Conservation (phyloP, 92 coral and sea anemone species). For the Palythoa caribaeorum region DNA sequence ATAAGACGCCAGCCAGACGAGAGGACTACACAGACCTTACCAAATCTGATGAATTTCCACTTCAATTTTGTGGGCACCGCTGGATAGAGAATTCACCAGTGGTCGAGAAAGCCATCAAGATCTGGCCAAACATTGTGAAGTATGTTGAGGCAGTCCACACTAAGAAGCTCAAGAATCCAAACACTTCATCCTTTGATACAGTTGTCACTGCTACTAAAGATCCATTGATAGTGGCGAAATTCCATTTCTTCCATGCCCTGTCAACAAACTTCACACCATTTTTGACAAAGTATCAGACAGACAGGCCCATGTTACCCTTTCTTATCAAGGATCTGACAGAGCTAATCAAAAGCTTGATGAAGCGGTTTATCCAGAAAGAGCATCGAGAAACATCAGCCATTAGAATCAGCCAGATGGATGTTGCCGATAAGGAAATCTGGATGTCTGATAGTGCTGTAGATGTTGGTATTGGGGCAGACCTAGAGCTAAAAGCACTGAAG, state of each 20-base stretch:
- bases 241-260: constrained; percentile 36
- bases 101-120: constrained; percentile 35
- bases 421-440: constrained; percentile 34
- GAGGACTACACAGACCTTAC: constrained; percentile 47
- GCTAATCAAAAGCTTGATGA: constrained; percentile 31
- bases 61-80: constrained; percentile 47
- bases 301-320: constrained; percentile 50
- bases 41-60: constrained; percentile 14
- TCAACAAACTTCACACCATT: constrained; percentile 36
- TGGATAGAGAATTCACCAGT: constrained; percentile 55
- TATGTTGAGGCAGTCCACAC: constrained; percentile 26
- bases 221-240: not conserved
- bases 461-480: not conserved
- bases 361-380: constrained; percentile 38
- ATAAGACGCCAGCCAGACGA: constrained; percentile 48
- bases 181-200: constrained; percentile 22
- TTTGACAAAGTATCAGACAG: constrained; percentile 50
- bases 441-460: not conserved
- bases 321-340: constrained; percentile 37
- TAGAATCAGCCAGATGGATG: constrained; percentile 38
- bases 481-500: too few species aligned
- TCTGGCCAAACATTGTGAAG: constrained; percentile 33
- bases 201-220: constrained; percentile 4
- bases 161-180: constrained; percentile 15
- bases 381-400: constrained; percentile 37